phyloP scores from a whole-genome alignment of 2,888 invertebrate species.

The Melanostoma scalare region DNA sequence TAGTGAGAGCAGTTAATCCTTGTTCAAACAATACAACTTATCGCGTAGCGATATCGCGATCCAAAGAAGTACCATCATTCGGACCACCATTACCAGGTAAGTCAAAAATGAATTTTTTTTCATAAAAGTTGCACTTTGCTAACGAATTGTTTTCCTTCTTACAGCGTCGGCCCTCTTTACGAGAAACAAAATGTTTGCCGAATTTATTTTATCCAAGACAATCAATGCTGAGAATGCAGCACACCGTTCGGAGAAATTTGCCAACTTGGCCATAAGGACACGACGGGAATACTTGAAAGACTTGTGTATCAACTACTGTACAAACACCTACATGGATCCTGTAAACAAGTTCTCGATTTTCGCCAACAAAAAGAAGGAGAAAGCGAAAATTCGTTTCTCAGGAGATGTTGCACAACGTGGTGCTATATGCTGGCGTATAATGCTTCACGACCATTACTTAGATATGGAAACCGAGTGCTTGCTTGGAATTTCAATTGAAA shows the following conservation, averaged over 20 bases:
- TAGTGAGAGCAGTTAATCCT: constrained; percentile 94
- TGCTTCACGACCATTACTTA: constrained; percentile 88
- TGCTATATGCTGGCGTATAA: constrained; percentile 92
- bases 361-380: constrained; percentile 90
- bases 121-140: too few relatives aligned
- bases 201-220: constrained; percentile 96
- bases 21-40: constrained; percentile 96
- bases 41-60: constrained; percentile 89
- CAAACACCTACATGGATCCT: constrained; percentile 90
- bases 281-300: constrained; percentile 97
- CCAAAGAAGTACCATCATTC: constrained; percentile 97
- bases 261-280: constrained; percentile 97
- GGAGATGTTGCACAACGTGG: constrained; percentile 89
- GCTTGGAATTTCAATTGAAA: constrained; percentile 93
- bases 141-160: neutral
- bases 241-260: constrained; percentile 97
- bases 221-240: constrained; percentile 99
- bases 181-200: constrained; percentile 96
- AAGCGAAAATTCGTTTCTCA: constrained; percentile 87
- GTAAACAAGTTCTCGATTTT: constrained; percentile 91
- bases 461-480: constrained; percentile 87
- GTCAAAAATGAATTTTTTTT: neutral
- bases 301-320: constrained; percentile 91
- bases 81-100: constrained; percentile 93
- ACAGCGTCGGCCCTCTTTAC: constrained; percentile 90